phyloP scores from a whole-genome alignment of 2,113 vertebrate species.

The rat (Rattus norvegicus) region DNA sequence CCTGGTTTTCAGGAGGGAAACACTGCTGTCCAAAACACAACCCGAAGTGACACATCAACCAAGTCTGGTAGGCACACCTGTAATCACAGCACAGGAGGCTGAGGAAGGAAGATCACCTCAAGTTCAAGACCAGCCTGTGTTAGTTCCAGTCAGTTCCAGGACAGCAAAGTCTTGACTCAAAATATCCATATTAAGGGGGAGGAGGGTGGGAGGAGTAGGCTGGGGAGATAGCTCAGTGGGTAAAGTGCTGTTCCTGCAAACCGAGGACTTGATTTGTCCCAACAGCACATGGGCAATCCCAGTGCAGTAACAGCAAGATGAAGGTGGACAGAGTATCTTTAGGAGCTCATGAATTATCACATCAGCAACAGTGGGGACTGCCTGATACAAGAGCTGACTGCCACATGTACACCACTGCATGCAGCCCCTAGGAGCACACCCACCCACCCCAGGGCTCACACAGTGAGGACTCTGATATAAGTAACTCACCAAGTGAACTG shows the following conservation, averaged over 20 bases:
- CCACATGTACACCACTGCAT: neutral
- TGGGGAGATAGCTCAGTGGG: neutral
- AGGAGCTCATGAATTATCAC: neutral
- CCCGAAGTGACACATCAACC: neutral
- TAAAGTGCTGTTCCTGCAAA: neutral
- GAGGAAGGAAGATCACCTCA: neutral
- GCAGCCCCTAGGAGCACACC: accelerated
- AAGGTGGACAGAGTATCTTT: neutral
- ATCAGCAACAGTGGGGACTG: neutral
- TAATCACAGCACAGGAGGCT: neutral
- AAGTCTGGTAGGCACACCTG: neutral
- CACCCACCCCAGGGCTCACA: neutral
- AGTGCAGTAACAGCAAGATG: neutral
- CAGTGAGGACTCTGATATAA: neutral
- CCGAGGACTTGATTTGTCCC: neutral
- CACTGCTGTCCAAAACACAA: neutral
- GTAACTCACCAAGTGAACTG: neutral
- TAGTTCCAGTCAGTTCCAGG: neutral
- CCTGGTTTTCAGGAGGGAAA: neutral
- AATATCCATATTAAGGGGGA: neutral
- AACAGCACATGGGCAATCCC: neutral
- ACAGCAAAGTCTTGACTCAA: neutral
- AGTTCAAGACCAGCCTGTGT: neutral
- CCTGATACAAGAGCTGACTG: neutral
- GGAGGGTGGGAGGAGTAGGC: neutral